Evolutionary conservation across 2,113 vertebrate genomes (phyloP).

Genomic region (Ameiurus melas): DNA sequence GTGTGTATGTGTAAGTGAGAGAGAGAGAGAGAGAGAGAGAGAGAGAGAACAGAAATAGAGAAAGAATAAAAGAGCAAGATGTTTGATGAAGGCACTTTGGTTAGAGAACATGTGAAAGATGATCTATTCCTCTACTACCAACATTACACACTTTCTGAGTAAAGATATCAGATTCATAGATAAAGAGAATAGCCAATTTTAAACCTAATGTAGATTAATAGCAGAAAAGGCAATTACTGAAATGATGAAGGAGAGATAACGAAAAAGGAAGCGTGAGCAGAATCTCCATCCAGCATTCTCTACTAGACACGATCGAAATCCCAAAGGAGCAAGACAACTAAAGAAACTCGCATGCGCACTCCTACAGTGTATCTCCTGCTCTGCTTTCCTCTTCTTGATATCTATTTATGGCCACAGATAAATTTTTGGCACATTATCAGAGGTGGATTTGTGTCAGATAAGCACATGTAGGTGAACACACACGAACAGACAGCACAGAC

Average conservation of each 20-base stretch:
- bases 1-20: not conserved
- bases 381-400: not conserved
- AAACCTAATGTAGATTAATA: not conserved
- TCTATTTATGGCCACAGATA: not conserved
- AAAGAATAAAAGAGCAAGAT: slow-evolving; percentile 6
- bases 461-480: slow-evolving; percentile 10
- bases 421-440: not conserved
- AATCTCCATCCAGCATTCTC: not conserved
- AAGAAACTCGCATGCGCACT: not conserved
- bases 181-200: not conserved
- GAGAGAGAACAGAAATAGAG: slow-evolving; percentile 1
- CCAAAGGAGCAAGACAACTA: not conserved
- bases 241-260: not conserved
- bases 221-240: not conserved
- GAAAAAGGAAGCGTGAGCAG: not conserved
- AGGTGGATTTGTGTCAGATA: not conserved
- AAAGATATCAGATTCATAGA: not conserved
- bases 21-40: not conserved
- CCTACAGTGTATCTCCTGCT: not conserved
- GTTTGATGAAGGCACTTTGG: not conserved
- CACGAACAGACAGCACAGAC: not conserved
- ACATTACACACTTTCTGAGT: not conserved
- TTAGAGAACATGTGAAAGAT: not conserved
- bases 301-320: slow-evolving; percentile 9
- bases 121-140: slow-evolving; percentile 10